These are phyloP conservation scores for Chrysemys picta DNA, from an alignment of 2,113 vertebrate genomes.

Conservation along the genomic window DNA sequence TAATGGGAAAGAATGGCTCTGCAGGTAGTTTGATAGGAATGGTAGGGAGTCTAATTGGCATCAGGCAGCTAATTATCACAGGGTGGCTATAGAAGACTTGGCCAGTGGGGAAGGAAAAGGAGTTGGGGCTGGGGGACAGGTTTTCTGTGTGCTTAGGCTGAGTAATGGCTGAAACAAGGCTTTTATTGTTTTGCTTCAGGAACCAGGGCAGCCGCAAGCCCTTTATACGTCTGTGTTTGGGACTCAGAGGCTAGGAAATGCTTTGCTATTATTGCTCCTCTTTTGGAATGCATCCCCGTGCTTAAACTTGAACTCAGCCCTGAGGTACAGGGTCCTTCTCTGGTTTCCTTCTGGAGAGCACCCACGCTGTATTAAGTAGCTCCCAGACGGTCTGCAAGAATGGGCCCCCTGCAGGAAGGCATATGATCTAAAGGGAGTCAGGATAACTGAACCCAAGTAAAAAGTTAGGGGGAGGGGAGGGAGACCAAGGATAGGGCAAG, in stretches of 20 bases:
- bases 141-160: background rate
- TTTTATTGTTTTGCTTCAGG: background rate
- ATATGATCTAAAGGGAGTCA: background rate
- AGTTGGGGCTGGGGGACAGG: background rate
- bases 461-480: background rate
- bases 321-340: fast-evolving
- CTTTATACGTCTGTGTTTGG: background rate
- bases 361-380: background rate
- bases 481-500: too few relatives aligned
- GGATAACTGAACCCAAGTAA: background rate
- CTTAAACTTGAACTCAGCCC: background rate
- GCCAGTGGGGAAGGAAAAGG: background rate
- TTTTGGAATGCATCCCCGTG: fast-evolving
- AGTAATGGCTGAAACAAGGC: fast-evolving
- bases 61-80: background rate
- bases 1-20: background rate
- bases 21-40: background rate
- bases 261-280: background rate
- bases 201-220: background rate
- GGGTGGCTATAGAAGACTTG: background rate
- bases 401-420: background rate
- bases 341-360: background rate
- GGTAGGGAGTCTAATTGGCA: background rate
- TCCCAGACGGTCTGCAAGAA: background rate
- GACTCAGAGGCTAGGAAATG: background rate